Conservation (phyloP, 2,888 invertebrate species). For the Plusia festucae region DNA sequence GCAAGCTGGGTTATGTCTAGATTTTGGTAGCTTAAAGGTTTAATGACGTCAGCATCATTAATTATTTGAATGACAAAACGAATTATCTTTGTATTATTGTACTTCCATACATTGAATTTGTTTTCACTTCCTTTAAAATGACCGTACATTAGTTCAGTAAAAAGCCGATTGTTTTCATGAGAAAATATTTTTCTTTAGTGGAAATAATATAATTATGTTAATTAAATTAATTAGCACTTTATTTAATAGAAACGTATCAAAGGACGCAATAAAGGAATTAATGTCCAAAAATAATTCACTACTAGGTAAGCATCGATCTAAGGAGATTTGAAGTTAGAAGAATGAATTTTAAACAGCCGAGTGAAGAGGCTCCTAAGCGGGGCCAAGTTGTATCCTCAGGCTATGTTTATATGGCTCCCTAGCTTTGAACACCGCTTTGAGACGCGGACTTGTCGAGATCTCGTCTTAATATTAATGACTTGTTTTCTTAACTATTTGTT, state of each 20-base stretch:
- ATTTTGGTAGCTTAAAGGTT: background rate
- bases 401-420: slow-evolving; percentile 43
- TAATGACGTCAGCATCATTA: too few relatives aligned
- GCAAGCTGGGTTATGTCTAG: background rate
- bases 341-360: slow-evolving; percentile 40
- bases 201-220: too few relatives aligned
- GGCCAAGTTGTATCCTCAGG: slow-evolving; percentile 32
- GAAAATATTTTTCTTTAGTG: too few relatives aligned
- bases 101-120: too few relatives aligned
- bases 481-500: slow-evolving; percentile 28
- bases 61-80: too few relatives aligned
- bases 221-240: too few relatives aligned
- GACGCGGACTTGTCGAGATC: slow-evolving; percentile 30
- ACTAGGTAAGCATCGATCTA: slow-evolving; percentile 30
- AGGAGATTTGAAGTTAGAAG: slow-evolving; percentile 31
- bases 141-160: too few relatives aligned
- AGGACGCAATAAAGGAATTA: background rate
- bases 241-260: too few relatives aligned
- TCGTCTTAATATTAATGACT: slow-evolving; percentile 38
- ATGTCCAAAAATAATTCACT: background rate
- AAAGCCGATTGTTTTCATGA: too few relatives aligned
- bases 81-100: too few relatives aligned
- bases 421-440: slow-evolving; percentile 39
- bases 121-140: too few relatives aligned
- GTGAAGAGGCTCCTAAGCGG: slow-evolving; percentile 11